Evolutionary conservation across 2,113 vertebrate genomes (phyloP).

Genomic region (Apteryx mantelli): DNA sequence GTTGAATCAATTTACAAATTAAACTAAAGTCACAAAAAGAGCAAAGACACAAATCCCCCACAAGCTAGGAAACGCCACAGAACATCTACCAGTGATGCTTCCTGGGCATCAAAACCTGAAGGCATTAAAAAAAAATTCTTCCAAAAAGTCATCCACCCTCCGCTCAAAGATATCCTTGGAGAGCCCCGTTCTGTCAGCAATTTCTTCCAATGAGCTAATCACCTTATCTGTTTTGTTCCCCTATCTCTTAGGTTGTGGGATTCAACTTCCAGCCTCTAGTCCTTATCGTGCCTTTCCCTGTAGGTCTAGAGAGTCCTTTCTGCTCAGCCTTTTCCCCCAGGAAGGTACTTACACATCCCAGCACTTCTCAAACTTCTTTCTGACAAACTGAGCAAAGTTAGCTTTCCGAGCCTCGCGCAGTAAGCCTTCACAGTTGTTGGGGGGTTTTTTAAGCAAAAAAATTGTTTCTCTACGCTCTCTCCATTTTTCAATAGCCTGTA

Average conservation of each 20-base stretch:
- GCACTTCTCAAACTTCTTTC: background rate
- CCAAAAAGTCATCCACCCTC: background rate
- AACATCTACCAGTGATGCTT: background rate
- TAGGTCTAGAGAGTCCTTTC: background rate
- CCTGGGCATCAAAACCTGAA: background rate
- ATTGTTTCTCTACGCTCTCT: background rate
- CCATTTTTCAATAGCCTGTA: background rate
- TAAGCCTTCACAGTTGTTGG: background rate
- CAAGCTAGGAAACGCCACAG: background rate
- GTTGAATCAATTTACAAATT: background rate
- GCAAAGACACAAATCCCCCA: background rate
- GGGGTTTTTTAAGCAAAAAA: background rate
- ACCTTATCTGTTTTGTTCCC: background rate
- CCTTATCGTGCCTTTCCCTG: background rate
- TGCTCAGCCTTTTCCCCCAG: background rate
- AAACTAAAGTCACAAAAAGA: background rate
- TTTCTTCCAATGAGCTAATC: background rate
- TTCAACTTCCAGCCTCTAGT: background rate
- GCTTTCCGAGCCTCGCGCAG: background rate
- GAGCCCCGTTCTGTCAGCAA: background rate
- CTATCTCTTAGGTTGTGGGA: accelerated
- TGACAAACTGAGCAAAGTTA: background rate
- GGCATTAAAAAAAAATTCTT: background rate
- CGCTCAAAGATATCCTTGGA: background rate
- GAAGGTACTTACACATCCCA: background rate